Evolutionary conservation across 2,113 vertebrate genomes (phyloP), one percentile per base, ranked within the genome.

Genomic region (Grallaria varia): DNA sequence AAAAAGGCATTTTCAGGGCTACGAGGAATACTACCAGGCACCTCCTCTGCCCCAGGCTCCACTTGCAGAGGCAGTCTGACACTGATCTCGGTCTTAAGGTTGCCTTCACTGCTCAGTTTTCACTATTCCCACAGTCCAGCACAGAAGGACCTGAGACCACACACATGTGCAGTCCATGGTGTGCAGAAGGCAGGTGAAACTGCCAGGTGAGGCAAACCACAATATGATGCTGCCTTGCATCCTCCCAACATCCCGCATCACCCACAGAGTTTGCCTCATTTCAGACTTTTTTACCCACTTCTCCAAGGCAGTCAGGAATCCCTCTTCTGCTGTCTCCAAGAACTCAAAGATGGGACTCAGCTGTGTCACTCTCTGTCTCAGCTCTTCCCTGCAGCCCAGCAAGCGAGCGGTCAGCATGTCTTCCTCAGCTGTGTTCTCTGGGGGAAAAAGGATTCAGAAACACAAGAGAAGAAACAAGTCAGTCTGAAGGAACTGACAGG

Each of bases 321-420:
- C 97, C 77, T 97, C 95, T 35, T 97, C 98, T 91, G 96, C 97
- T 53, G 95, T 95, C 77, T 96, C 97, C 96, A 99, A 84, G 91
- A 98, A 96, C 84, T 98, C 98, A 44, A 60, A 22, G 39, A 98
- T 84, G 49, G 98, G 98, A 18, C 97, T 96, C 84, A 98, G 91
- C 91, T 95, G 96, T 89, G 97, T 83, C 66, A 99, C 78, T 7
- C 97, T 97, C 95, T 91, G 97, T 40, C 97, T 96, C 64, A 98
- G 95, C 87, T 98, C 94, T 88, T 98, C 97, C 93, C 92, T 96
- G 58, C 64, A 74, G 47, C 97, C 97, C 75, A 98, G 96, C 68
- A 97, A 84, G 79, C 50, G 12, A 77, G 91, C 47, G 23, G 97
- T 92, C 72, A 90, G 93, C 5, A 3, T 52, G 95, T 95, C 97